Base-by-base conservation (phyloP, 2,888 invertebrate species). In the Hydrotaea diabolus region DNA sequence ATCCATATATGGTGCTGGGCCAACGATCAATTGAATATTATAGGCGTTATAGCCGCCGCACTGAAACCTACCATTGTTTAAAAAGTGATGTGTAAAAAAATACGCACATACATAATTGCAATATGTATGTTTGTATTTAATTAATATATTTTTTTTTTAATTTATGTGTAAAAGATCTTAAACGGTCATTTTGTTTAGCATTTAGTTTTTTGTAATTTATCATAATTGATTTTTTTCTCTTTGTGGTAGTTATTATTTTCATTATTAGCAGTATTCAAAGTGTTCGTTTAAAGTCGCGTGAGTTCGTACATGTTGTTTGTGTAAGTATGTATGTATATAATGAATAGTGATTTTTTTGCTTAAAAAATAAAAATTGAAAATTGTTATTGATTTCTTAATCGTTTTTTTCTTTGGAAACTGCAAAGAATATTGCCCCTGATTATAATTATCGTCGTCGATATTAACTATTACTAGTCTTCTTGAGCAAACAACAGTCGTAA, bases 91-190 rank as follows among this genome's bases (percentile, higher is more conserved):
- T 80, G 83, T 74, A 83, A 77, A 71, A 7, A 74, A 80, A 62
- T 75, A 77, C 49, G 31, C 77, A 75, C 21, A 62, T 80, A 75
- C 21, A 62, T 11, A 13, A 13, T 26, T 23, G 57, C n/a, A n/a
- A 53, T 46, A 73, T 26, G n/a, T 59, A 59, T 59, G 21, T 8
- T 39, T 55, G 7, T 71, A 64, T 19, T 23, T 74, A 71, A 31
- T 82, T 80, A 15, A 26, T 39, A 64, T 75, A 79, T 21, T 72
- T 59, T 31, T 62, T 66, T 64, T 74, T 74, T 57, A 81, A 23
- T 74, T 78, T 62, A 43, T 80, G 69, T 71, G 55, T 83, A 87
- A 87, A 87, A 87, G 87, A 87, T 87, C 87, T 87, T 87, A 87
- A 87, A 87, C 87, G 87, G 87, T 62, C 83, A 82, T 78, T 55